phyloP scores from a whole-genome alignment of 2,888 invertebrate genomes.

The Patella ulyssiponensis region DNA sequence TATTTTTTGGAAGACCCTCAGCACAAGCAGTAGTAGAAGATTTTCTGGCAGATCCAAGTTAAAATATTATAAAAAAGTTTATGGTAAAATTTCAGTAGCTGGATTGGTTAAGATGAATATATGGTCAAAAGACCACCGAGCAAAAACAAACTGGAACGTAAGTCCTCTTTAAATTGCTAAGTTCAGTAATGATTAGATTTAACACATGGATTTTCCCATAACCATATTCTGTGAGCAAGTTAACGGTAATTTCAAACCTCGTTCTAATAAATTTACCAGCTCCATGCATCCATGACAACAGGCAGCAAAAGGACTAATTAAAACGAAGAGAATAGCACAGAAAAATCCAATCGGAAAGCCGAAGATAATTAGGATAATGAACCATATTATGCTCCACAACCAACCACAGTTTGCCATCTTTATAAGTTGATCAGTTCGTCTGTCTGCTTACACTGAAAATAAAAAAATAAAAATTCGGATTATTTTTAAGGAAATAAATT shows the following conservation, averaged over 20 bases:
- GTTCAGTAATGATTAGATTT: background rate
- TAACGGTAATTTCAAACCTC: conserved; percentile 66
- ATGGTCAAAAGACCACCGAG: no score
- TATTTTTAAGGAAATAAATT: no score
- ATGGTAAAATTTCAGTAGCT: no score
- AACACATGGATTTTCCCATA: conserved; percentile 63
- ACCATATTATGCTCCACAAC: conserved; percentile 70
- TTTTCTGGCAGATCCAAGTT: no score
- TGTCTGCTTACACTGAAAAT: no score
- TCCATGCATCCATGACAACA: conserved; percentile 63
- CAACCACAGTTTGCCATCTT: conserved; percentile 63
- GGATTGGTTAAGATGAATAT: no score
- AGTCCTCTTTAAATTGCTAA: no score
- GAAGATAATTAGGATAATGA: conserved; percentile 66
- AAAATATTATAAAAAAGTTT: no score
- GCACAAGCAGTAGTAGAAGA: no score
- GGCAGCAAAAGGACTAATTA: conserved; percentile 69
- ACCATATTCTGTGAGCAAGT: conserved; percentile 69
- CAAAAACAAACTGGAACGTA: no score
- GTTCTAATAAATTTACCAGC: conserved; percentile 63
- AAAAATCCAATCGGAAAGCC: conserved; percentile 69
- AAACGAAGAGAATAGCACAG: conserved; percentile 66
- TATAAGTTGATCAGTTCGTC: background rate
- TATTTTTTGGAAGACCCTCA: no score
- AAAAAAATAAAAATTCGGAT: no score